Evolutionary conservation across 2,797 vertebrate species (phyloP).

Genomic region (Lophius americanus): DNA sequence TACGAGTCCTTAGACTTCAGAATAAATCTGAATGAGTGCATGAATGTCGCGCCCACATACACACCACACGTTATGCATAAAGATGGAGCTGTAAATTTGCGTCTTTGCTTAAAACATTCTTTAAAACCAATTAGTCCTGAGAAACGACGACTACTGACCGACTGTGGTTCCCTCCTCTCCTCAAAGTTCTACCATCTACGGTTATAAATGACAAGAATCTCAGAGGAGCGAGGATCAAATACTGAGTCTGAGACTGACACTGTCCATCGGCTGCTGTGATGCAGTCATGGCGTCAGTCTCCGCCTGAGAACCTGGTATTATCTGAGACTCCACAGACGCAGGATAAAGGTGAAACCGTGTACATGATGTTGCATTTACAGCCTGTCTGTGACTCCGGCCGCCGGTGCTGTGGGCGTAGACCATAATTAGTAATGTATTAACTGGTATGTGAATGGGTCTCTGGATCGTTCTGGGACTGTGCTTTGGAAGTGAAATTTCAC

Average conservation of each 20-base stretch:
- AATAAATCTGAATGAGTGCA: neutral
- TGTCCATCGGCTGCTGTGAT: conserved; percentile 8
- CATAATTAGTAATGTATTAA: conserved; percentile 65
- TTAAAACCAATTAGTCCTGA: too few relatives aligned
- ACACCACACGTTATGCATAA: neutral
- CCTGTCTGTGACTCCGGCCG: conserved; percentile 27
- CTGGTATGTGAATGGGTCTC: conserved; percentile 54
- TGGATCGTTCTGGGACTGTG: conserved; percentile 56
- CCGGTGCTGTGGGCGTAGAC: conserved; percentile 41
- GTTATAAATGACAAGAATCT: too few relatives aligned
- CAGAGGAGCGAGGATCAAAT: too few relatives aligned
- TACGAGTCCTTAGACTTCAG: neutral
- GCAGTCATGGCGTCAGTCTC: conserved; percentile 22
- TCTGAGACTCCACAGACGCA: conserved; percentile 28
- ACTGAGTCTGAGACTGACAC: conserved; percentile 13
- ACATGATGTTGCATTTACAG: conserved; percentile 24
- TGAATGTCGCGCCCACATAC: too few relatives aligned
- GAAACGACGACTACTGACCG: too few relatives aligned
- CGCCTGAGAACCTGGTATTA: conserved; percentile 15
- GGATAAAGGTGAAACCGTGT: conserved; percentile 2
- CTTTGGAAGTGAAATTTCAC: conserved; percentile 57
- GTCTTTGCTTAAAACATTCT: too few relatives aligned
- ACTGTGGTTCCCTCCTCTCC: too few relatives aligned
- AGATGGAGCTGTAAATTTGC: too few relatives aligned
- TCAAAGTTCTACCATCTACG: too few relatives aligned